These are phyloP conservation scores for Pteromalus puparum DNA, from an alignment of 1,140 invertebrate genomes.

Conservation along the genomic window DNA sequence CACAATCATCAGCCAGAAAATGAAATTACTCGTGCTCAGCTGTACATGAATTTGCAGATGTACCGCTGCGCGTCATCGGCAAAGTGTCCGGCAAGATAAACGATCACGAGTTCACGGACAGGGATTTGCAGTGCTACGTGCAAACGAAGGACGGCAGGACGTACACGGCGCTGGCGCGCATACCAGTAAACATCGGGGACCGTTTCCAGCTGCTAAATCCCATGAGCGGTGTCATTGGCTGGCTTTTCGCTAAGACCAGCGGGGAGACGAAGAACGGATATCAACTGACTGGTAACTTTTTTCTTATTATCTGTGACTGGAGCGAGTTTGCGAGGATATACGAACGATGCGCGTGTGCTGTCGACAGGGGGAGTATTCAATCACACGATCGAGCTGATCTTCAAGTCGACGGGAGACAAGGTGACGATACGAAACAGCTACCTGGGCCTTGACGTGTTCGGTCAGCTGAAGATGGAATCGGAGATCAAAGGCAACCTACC, in stretches of 20 bases:
- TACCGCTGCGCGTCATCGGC: slow-evolving; percentile 90
- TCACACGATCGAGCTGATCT: slow-evolving; percentile 85
- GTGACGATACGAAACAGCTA: slow-evolving; percentile 87
- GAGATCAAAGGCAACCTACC: slow-evolving; percentile 88
- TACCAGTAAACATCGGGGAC: slow-evolving; percentile 83
- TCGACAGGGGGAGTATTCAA: slow-evolving; percentile 88
- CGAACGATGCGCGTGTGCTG: not conserved
- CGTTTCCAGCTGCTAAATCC: slow-evolving; percentile 87
- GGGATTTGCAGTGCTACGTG: slow-evolving; percentile 95
- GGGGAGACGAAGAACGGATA: slow-evolving; percentile 89
- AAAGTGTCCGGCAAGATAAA: slow-evolving; percentile 89
- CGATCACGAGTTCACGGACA: slow-evolving; percentile 81
- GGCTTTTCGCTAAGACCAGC: slow-evolving; percentile 91
- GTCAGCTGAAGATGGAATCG: slow-evolving; percentile 88
- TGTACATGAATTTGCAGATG: slow-evolving; percentile 74
- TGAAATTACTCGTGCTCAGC: too few relatives aligned
- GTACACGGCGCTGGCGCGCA: slow-evolving; percentile 92
- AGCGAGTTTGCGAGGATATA: not conserved
- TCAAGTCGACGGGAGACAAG: slow-evolving; percentile 82
- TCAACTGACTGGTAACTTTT: slow-evolving; percentile 81
- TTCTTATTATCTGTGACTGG: not conserved
- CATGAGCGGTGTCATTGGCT: slow-evolving; percentile 89
- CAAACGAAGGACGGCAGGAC: slow-evolving; percentile 91
- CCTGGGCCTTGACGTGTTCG: slow-evolving; percentile 92
- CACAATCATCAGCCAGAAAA: too few relatives aligned